These are phyloP conservation scores for Vulpes vulpes DNA, from an alignment of 2,113 vertebrate genomes.

Conservation along the genomic window DNA sequence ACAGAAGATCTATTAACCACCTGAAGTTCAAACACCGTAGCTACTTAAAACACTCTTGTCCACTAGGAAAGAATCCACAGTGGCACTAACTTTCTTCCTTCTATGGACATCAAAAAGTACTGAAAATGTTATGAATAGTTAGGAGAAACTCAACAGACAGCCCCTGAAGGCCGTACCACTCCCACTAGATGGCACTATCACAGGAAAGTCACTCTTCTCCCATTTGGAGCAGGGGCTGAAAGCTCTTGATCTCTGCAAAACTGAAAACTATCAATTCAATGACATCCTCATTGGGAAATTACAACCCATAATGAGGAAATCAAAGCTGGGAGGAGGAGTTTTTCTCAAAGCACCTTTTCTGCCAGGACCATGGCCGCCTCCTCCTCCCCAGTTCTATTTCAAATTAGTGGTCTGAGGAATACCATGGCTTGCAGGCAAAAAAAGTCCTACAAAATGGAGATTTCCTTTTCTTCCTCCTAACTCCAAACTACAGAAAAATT, in stretches of 20 bases:
- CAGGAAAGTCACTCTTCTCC: constrained; percentile 63
- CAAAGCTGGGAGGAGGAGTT: not conserved
- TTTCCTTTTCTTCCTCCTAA: constrained; percentile 27
- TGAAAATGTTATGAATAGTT: constrained; percentile 75
- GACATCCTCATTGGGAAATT: constrained; percentile 80
- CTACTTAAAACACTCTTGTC: constrained; percentile 69
- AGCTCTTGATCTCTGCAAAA: constrained; percentile 76
- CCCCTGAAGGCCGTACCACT: constrained; percentile 61
- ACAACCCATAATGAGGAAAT: constrained; percentile 66
- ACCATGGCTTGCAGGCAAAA: not conserved
- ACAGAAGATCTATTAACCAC: constrained; percentile 48
- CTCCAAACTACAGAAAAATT: constrained; percentile 47
- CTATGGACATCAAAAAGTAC: constrained; percentile 81
- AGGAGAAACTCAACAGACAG: constrained; percentile 69
- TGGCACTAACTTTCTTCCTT: constrained; percentile 84
- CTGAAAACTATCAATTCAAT: constrained; percentile 72
- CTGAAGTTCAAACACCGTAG: constrained; percentile 77
- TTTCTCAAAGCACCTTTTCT: constrained; percentile 42
- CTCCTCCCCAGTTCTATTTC: not conserved
- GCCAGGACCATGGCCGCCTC: not conserved
- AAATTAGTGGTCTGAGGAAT: not conserved
- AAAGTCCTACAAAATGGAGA: constrained; percentile 42
- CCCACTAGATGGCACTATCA: constrained; percentile 88
- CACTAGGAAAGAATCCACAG: constrained; percentile 79
- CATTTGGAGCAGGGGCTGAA: constrained; percentile 68